phyloP scores from a whole-genome alignment of 1,140 invertebrate species.

The Aphaenogaster floridana region DNA sequence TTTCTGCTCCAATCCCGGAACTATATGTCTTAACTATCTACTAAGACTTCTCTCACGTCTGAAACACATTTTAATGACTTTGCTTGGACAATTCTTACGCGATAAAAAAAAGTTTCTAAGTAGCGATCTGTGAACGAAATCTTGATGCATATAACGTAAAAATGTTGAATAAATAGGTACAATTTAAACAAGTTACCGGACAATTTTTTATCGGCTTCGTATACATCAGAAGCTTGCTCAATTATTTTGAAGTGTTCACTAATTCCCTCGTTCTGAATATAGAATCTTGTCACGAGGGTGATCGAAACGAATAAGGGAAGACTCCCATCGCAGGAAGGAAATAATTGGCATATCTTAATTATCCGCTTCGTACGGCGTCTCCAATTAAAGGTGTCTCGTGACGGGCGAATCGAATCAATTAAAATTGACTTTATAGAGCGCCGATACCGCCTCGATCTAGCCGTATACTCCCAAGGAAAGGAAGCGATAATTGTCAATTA shows the following conservation, averaged over 20 bases:
- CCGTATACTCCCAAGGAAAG: slow-evolving; percentile 51
- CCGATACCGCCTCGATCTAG: slow-evolving; percentile 21
- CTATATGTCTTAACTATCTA: background rate
- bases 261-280: slow-evolving; percentile 53
- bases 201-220: background rate
- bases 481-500: slow-evolving; percentile 77
- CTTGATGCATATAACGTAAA: background rate
- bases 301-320: background rate
- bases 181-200: background rate
- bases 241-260: slow-evolving; percentile 46
- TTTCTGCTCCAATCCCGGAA: slow-evolving; percentile 42
- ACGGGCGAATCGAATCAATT: slow-evolving; percentile 74
- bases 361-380: slow-evolving; percentile 44
- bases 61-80: background rate
- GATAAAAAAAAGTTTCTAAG: background rate
- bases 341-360: slow-evolving; percentile 75
- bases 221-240: background rate
- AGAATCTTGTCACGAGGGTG: slow-evolving; percentile 2
- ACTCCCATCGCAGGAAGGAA: background rate
- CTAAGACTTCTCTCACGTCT: background rate
- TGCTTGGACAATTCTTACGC: background rate
- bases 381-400: slow-evolving; percentile 75
- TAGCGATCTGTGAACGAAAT: background rate
- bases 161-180: slow-evolving; percentile 6
- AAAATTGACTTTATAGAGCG: slow-evolving; percentile 64